These are phyloP conservation scores for Drosophila subpulchrella DNA, from an alignment of 1,140 invertebrate genomes.

Conservation along the genomic window DNA sequence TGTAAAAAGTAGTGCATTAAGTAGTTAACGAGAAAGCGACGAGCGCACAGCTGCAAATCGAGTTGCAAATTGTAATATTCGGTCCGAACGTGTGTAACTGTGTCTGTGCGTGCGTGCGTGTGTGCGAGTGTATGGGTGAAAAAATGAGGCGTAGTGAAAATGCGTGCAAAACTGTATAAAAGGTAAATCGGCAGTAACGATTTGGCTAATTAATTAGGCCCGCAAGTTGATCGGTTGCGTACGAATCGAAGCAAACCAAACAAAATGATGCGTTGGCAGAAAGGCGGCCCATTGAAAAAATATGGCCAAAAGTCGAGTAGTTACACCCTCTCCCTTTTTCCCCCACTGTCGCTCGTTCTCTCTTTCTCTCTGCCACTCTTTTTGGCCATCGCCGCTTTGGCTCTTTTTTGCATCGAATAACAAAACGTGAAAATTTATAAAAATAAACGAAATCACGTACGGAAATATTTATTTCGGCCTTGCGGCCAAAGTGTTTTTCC, in stretches of 20 bases:
- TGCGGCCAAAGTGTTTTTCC: constrained; percentile 12
- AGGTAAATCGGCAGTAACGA: constrained; percentile 52
- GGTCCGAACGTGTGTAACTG: constrained; percentile 62
- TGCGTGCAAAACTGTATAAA: constrained; percentile 69
- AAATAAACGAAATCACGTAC: constrained; percentile 52
- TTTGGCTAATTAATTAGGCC: constrained; percentile 15
- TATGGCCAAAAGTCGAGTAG: constrained; percentile 50
- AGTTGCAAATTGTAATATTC: constrained; percentile 49
- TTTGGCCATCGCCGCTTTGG: constrained; percentile 23
- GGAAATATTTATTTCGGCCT: constrained; percentile 43
- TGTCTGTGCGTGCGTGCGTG: constrained; percentile 67
- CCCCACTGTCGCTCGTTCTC: neutral
- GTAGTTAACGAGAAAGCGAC: constrained; percentile 35
- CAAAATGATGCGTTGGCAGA: constrained; percentile 61
- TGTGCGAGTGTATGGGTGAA: constrained; percentile 62
- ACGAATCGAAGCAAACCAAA: constrained; percentile 13
- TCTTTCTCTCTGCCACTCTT: neutral
- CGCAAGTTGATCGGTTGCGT: constrained; percentile 5
- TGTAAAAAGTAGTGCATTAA: constrained; percentile 52
- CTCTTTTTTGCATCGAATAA: constrained; percentile 45
- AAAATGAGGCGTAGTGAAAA: constrained; percentile 80
- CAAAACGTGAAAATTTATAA: constrained; percentile 50
- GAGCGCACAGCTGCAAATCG: constrained; percentile 38
- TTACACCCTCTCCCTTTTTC: constrained; percentile 32
- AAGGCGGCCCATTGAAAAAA: constrained; percentile 53